Conservation (phyloP, 2,113 vertebrate genomes). For the Carlito syrichta region DNA sequence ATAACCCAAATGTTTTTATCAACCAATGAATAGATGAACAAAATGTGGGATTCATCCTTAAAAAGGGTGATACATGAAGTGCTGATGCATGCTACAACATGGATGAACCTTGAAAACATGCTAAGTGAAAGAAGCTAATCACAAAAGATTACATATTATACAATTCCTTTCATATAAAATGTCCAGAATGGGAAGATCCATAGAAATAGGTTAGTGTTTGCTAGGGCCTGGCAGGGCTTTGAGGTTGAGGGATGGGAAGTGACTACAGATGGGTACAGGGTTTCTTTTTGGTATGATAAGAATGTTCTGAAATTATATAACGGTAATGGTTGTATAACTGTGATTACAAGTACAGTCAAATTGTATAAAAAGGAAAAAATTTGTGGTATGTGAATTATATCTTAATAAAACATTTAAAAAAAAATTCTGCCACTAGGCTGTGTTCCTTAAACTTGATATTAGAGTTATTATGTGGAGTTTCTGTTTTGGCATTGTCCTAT, state of each 20-base stretch:
- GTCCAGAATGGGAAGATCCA: not conserved
- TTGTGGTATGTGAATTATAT: not conserved
- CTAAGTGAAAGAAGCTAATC: not conserved
- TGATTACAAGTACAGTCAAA: not conserved
- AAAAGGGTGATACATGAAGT: too few relatives aligned
- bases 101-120: not conserved
- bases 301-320: not conserved
- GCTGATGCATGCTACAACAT: not conserved
- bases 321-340: not conserved
- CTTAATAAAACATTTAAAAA: slow-evolving; percentile 7
- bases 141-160: not conserved
- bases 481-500: not conserved
- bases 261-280: not conserved
- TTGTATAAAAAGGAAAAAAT: not conserved
- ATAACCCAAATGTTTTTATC: not conserved
- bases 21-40: not conserved
- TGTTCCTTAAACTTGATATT: not conserved
- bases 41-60: not conserved
- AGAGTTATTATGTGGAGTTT: not conserved
- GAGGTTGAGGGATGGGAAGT: not conserved
- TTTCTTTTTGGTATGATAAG: not conserved
- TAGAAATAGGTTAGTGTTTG: not conserved
- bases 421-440: not conserved
- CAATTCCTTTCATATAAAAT: not conserved
- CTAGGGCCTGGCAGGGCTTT: not conserved